phyloP scores from a whole-genome alignment of 1,140 invertebrate species.

The Cotesia vestalis region DNA sequence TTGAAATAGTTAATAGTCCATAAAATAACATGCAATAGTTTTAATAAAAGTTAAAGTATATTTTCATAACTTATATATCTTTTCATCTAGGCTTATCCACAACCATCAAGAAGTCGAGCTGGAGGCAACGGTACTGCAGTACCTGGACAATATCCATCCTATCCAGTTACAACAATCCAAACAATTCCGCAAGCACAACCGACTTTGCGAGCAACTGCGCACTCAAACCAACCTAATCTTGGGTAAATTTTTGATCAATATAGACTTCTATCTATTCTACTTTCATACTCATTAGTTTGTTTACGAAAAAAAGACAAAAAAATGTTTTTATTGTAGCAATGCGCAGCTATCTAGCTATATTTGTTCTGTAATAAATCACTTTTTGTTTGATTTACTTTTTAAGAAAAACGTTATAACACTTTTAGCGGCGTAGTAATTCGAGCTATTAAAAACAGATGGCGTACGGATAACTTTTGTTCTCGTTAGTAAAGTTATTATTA shows the following conservation, averaged over 20 bases:
- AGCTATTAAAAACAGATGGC: too few species aligned
- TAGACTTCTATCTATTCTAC: slow-evolving; percentile 17
- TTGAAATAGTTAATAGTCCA: too few species aligned
- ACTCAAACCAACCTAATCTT: slow-evolving; percentile 62
- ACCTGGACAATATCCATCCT: slow-evolving; percentile 62
- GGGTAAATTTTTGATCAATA: slow-evolving; percentile 55
- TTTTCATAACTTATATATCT: background rate
- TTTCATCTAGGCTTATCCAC: slow-evolving; percentile 44
- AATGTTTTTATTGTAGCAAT: too few species aligned
- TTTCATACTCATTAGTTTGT: slow-evolving; percentile 27
- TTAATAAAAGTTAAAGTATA: too few species aligned
- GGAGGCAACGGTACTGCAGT: slow-evolving; percentile 54
- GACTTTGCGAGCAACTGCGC: slow-evolving; percentile 66
- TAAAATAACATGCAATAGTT: too few species aligned
- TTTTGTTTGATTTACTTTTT: too few species aligned
- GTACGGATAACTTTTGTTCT: too few species aligned
- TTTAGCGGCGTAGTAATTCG: too few species aligned
- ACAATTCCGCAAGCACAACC: slow-evolving; percentile 65
- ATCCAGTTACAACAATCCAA: slow-evolving; percentile 63
- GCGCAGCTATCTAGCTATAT: too few species aligned
- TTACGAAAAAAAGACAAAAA: background rate
- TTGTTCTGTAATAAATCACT: too few species aligned
- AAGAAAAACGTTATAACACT: too few species aligned
- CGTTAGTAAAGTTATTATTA: too few species aligned
- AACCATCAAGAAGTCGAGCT: slow-evolving; percentile 54